Conservation (phyloP, 2,113 vertebrate genomes). For the Oncorhynchus keta region DNA sequence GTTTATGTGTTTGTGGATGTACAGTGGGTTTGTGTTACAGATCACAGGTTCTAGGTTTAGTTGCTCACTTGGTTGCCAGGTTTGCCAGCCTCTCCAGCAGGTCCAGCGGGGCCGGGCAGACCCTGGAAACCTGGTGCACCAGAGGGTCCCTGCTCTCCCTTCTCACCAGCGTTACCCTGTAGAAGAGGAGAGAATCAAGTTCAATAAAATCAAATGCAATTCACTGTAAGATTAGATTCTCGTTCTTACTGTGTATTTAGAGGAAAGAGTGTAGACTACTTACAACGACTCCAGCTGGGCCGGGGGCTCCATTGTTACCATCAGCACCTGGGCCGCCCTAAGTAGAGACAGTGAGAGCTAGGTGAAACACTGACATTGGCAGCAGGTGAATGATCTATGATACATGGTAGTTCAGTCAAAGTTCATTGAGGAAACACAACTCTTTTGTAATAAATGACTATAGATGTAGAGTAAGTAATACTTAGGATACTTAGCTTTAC, state of each 20-base stretch:
- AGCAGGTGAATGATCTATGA: not conserved
- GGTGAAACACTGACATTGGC: constrained; percentile 6
- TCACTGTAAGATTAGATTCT: not conserved
- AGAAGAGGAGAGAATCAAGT: constrained; percentile 17
- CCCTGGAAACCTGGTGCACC: constrained; percentile 98
- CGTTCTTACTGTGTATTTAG: not conserved
- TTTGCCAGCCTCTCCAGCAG: constrained; percentile 89
- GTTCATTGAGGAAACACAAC: too few species aligned
- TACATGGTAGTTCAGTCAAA: not conserved
- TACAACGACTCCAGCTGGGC: constrained; percentile 81
- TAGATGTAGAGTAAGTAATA: too few species aligned
- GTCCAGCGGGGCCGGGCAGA: constrained; percentile 88
- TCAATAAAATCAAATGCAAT: not conserved
- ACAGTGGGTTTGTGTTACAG: not conserved
- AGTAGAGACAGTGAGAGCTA: constrained; percentile 30
- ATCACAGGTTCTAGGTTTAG: constrained; percentile 1
- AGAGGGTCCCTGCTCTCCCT: constrained; percentile 90
- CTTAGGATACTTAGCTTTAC: too few species aligned
- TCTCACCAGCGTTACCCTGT: constrained; percentile 87
- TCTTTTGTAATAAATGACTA: too few species aligned
- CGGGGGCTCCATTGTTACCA: constrained; percentile 92
- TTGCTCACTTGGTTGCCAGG: constrained; percentile 91
- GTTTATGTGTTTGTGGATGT: not conserved
- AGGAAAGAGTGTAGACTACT: constrained; percentile 55
- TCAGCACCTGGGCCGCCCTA: constrained; percentile 92